Conservation (phyloP, 2,113 vertebrate species). For the Corvus cornix region DNA sequence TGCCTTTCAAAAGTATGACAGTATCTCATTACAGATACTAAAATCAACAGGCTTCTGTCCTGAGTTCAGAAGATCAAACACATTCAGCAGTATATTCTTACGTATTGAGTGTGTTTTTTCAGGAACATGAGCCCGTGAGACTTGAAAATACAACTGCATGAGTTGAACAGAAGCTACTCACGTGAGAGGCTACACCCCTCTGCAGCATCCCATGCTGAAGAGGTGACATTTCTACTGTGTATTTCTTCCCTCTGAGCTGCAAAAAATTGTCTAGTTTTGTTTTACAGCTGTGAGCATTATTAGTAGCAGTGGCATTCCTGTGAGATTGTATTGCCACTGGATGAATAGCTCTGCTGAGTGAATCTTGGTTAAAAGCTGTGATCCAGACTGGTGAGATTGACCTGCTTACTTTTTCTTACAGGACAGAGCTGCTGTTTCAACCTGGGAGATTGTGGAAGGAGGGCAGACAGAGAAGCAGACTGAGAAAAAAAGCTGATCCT, state of each 20-base stretch:
- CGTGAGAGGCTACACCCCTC: rapidly evolving
- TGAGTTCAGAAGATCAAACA: not conserved
- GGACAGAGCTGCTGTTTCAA: conserved; percentile 86
- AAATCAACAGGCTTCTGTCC: not conserved
- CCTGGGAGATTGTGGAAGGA: conserved; percentile 82
- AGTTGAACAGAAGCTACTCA: not conserved
- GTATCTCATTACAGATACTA: not conserved
- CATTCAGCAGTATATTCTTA: rapidly evolving
- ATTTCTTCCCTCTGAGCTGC: not conserved
- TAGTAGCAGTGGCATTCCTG: not conserved
- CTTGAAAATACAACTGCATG: rapidly evolving
- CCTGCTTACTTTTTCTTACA: conserved; percentile 4
- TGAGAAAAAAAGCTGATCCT: not conserved
- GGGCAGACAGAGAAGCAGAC: not conserved
- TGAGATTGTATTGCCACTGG: no score
- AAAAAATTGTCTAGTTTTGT: not conserved
- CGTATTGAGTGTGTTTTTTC: rapidly evolving
- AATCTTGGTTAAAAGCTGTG: not conserved
- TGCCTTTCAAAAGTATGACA: not conserved
- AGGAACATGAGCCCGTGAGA: not conserved
- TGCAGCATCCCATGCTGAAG: rapidly evolving
- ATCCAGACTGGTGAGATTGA: not conserved
- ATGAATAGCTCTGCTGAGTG: not conserved
- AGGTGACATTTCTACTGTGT: not conserved
- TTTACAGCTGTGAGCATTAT: not conserved